Percentiles rank a stretch among this genome's conserved stretches.
Conservation (phyloP, 2,888 invertebrate species). For the Eurytoma californica region DNA sequence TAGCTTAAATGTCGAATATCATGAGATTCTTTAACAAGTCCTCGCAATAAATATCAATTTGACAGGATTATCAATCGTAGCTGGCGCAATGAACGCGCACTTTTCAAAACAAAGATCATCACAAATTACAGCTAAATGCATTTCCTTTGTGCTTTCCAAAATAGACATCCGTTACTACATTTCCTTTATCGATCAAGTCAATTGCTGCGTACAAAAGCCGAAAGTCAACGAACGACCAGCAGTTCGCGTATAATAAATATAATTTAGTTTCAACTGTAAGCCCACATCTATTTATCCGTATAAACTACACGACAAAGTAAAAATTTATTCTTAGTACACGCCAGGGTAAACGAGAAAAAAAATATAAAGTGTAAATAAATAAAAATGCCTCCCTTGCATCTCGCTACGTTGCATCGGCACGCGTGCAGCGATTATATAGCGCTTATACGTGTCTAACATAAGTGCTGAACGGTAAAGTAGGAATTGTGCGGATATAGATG, state of each 20-base stretch:
- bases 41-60: slow-evolving; percentile 22
- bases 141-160: slow-evolving; percentile 7
- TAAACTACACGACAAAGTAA: too few species aligned
- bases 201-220: neutral
- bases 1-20: neutral
- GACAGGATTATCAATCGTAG: slow-evolving; percentile 31
- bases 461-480: neutral
- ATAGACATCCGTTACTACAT: neutral
- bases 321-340: too few species aligned
- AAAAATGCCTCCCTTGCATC: too few species aligned
- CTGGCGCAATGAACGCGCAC: neutral
- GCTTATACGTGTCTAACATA: neutral
- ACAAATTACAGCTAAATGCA: slow-evolving; percentile 15
- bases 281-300: neutral
- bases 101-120: neutral
- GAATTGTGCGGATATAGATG: neutral
- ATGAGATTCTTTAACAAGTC: slow-evolving; percentile 19
- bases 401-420: neutral
- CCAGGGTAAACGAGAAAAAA: too few species aligned
- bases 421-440: neutral
- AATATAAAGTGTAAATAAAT: neutral
- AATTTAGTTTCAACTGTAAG: neutral
- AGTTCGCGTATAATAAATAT: slow-evolving; percentile 14
- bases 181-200: neutral
- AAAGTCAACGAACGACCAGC: slow-evolving; percentile 27